These are phyloP conservation scores for Neostethus bicornis DNA, from an alignment of 2,797 vertebrate genomes.

Conservation along the genomic window DNA sequence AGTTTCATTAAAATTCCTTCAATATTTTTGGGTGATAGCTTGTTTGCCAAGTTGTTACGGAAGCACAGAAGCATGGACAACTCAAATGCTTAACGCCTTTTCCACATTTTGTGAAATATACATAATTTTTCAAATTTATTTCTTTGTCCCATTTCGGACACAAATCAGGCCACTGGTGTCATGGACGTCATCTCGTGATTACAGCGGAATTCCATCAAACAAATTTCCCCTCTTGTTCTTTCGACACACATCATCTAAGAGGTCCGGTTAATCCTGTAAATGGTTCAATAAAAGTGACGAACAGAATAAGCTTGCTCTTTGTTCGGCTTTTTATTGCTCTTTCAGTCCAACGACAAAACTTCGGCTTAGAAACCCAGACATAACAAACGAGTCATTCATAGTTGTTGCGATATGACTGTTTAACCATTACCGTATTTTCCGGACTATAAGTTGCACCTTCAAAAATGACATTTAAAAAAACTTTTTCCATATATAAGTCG, in stretches of 20 bases:
- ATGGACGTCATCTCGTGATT: constrained; percentile 1
- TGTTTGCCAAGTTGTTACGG: not conserved
- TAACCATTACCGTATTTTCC: too few relatives aligned
- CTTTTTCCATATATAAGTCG: too few relatives aligned
- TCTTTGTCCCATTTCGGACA: not conserved
- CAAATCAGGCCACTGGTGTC: constrained; percentile 18
- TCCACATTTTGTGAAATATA: too few relatives aligned
- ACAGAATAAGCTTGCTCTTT: constrained; percentile 47
- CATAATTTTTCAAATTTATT: too few relatives aligned
- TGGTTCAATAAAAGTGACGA: constrained; percentile 29
- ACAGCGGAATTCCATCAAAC: not conserved
- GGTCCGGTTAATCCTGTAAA: constrained; percentile 1
- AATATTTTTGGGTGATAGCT: too few relatives aligned
- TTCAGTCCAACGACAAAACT: constrained; percentile 20
- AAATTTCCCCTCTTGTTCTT: not conserved
- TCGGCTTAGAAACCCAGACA: constrained; percentile 6
- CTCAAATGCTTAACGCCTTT: too few relatives aligned
- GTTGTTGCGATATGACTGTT: too few relatives aligned
- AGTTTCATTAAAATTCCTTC: too few relatives aligned
- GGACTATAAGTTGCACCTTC: too few relatives aligned
- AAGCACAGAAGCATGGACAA: not conserved
- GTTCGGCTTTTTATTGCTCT: constrained; percentile 38
- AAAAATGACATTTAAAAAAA: too few relatives aligned
- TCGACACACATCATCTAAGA: not conserved
- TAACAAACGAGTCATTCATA: constrained; percentile 39